These are phyloP conservation scores for Urocitellus parryii DNA, from an alignment of 2,113 vertebrate genomes.

Conservation along the genomic window DNA sequence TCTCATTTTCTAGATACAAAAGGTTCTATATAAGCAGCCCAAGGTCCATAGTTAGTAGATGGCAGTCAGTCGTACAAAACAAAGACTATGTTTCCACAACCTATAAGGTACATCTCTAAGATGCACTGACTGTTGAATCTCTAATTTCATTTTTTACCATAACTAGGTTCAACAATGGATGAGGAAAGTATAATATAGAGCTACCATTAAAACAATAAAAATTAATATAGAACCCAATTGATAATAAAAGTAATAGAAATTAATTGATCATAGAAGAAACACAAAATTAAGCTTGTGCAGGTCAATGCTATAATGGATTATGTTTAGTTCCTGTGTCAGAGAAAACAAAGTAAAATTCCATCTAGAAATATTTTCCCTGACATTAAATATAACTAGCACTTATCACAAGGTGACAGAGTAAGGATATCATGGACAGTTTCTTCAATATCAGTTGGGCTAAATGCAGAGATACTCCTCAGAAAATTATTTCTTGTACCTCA, in stretches of 20 bases:
- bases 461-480: not conserved
- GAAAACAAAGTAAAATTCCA: not conserved
- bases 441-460: not conserved
- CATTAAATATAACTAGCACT: not conserved
- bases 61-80: not conserved
- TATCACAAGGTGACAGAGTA: not conserved
- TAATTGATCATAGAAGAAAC: not conserved
- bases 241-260: not conserved
- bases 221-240: not conserved
- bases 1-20: not conserved
- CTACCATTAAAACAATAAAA: not conserved
- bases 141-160: not conserved
- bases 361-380: not conserved
- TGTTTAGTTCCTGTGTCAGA: not conserved
- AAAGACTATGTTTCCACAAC: not conserved
- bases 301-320: not conserved
- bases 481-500: not conserved
- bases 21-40: not conserved
- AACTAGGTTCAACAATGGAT: not conserved
- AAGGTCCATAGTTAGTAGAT: not conserved
- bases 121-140: not conserved
- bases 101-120: not conserved
- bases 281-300: not conserved
- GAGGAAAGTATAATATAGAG: not conserved
- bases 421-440: not conserved